Conservation (phyloP, 2,888 invertebrate genomes). For the Petrophora chlorosata region DNA sequence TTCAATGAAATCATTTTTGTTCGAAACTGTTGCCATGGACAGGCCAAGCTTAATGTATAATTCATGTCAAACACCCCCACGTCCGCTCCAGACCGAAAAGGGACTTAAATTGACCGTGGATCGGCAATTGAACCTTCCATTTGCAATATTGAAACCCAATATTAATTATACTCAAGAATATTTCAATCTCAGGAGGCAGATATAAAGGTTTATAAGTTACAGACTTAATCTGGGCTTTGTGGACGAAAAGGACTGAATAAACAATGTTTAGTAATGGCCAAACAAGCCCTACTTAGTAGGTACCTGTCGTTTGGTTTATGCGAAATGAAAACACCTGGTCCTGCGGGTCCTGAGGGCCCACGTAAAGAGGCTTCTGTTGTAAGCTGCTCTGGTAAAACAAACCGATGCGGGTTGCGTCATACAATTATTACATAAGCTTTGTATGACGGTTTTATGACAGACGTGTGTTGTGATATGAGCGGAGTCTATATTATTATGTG, state of each 20-base stretch:
- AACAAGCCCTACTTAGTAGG: slow-evolving; percentile 53
- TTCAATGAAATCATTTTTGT: slow-evolving; percentile 43
- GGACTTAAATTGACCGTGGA: slow-evolving; percentile 69
- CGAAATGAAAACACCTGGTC: slow-evolving; percentile 57
- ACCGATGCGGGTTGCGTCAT: slow-evolving; percentile 26
- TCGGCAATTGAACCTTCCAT: slow-evolving; percentile 59
- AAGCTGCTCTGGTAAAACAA: slow-evolving; percentile 36
- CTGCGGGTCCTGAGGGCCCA: slow-evolving; percentile 31
- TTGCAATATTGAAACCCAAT: slow-evolving; percentile 55
- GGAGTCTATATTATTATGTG: neutral
- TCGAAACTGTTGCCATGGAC: slow-evolving; percentile 50
- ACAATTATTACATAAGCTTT: slow-evolving; percentile 17
- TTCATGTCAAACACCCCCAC: slow-evolving; percentile 62
- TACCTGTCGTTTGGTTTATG: slow-evolving; percentile 53
- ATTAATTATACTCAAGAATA: slow-evolving; percentile 52
- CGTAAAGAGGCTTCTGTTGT: slow-evolving; percentile 37
- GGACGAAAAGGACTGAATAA: slow-evolving; percentile 49
- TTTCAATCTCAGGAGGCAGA: slow-evolving; percentile 33
- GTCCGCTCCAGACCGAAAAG: slow-evolving; percentile 60
- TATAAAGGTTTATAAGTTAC: slow-evolving; percentile 32
- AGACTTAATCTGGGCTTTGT: slow-evolving; percentile 39
- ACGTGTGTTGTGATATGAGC: slow-evolving; percentile 4
- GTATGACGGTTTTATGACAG: slow-evolving; percentile 15
- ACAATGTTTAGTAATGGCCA: slow-evolving; percentile 56
- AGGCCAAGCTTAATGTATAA: slow-evolving; percentile 65